Evolutionary conservation across 2,797 vertebrate species (phyloP).

Genomic region (Smutsia gigantea): DNA sequence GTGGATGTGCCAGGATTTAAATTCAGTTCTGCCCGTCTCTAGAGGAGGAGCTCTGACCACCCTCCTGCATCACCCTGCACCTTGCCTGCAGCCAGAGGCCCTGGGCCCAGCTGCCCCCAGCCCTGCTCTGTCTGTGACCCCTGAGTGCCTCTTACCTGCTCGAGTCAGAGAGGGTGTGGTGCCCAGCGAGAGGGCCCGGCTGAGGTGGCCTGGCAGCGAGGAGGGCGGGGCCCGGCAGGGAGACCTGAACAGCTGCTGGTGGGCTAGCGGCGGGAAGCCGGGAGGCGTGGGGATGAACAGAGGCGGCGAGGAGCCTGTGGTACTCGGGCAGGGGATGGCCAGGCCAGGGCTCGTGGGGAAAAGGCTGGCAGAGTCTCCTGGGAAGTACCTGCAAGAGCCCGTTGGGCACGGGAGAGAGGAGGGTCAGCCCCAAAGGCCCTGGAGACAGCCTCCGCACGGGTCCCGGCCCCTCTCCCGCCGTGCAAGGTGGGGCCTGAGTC

Average conservation of each 20-base stretch:
- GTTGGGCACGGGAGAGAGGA: neutral
- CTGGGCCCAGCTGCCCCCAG: neutral
- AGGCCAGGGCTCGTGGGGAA: constrained; percentile 83
- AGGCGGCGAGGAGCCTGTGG: constrained; percentile 63
- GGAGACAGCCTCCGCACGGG: neutral
- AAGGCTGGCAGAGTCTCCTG: constrained; percentile 85
- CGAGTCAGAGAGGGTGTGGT: constrained; percentile 94
- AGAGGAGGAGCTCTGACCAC: neutral
- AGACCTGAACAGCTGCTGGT: constrained; percentile 88
- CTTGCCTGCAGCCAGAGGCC: fast-evolving
- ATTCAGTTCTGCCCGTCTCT: neutral
- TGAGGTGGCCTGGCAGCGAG: constrained; percentile 94
- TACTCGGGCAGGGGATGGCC: constrained; percentile 73
- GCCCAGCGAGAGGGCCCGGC: constrained; percentile 94
- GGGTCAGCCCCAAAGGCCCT: constrained; percentile 11
- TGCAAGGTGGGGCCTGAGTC: neutral
- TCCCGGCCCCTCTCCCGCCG: neutral
- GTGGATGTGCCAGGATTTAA: neutral
- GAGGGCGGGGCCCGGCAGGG: constrained; percentile 90
- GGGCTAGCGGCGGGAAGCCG: constrained; percentile 91
- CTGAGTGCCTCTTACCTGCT: constrained; percentile 87
- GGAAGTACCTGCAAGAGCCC: constrained; percentile 91
- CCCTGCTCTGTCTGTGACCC: fast-evolving
- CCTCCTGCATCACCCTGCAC: fast-evolving
- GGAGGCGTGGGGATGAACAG: constrained; percentile 92